A percentile compares a stretch with the other conserved stretches of the same genome.
These are phyloP conservation scores for Caenorhabditis sp. DNA, from an alignment of 2,888 invertebrate species.

Conservation along the genomic window DNA sequence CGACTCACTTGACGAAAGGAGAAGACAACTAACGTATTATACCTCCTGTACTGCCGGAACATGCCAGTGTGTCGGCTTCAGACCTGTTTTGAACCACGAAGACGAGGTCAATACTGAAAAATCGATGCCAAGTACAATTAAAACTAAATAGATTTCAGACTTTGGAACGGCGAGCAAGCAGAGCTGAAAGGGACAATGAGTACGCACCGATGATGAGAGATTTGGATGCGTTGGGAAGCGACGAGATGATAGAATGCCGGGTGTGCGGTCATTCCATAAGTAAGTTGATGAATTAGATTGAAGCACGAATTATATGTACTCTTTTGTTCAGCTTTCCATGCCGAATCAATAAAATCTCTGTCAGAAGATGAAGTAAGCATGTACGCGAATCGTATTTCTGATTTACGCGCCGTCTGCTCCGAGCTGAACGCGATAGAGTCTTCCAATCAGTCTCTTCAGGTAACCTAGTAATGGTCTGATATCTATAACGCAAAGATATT, in stretches of 20 bases:
- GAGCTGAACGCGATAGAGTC: conserved; percentile 27
- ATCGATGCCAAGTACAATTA: neutral
- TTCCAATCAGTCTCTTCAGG: conserved; percentile 36
- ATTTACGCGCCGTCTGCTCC: conserved; percentile 27
- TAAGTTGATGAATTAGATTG: neutral
- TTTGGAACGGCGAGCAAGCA: conserved; percentile 1
- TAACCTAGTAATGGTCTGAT: neutral
- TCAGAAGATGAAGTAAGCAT: conserved; percentile 29
- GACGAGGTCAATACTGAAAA: conserved; percentile 21
- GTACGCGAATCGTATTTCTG: conserved; percentile 24
- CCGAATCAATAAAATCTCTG: conserved; percentile 14
- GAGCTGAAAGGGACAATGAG: conserved; percentile 35
- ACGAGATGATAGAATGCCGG: conserved; percentile 33
- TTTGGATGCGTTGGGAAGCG: conserved; percentile 19
- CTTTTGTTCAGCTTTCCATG: conserved; percentile 29
- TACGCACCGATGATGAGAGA: conserved; percentile 44
- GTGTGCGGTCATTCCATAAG: conserved; percentile 44
- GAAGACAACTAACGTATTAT: conserved; percentile 41
- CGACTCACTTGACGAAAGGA: conserved; percentile 15
- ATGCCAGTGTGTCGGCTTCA: conserved; percentile 41
- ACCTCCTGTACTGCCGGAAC: conserved; percentile 28
- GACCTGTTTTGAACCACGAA: conserved; percentile 26
- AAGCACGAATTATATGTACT: neutral
- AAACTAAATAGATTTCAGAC: conserved; percentile 8
- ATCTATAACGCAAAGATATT: neutral